Conservation (phyloP, 2,797 vertebrate species). For the Galago senegalensis region DNA sequence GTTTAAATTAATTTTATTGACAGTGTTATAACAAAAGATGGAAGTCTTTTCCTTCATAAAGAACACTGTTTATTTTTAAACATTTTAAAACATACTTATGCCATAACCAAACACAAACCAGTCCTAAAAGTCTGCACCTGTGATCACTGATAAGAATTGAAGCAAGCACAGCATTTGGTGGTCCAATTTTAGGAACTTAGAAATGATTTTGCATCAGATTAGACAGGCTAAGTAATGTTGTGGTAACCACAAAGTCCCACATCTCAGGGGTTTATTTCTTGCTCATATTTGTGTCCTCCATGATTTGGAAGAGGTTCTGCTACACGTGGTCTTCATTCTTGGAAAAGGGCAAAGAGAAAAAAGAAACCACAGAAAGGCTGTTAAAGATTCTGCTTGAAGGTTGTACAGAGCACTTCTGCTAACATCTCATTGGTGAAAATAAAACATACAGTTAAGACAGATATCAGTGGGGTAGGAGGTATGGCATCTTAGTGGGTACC, state of each 20-base stretch:
- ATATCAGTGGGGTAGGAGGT: background rate
- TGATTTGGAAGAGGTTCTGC: background rate
- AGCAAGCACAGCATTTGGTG: background rate
- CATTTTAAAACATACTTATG: background rate
- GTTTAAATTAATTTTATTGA: constrained; percentile 46
- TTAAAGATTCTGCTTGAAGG: background rate
- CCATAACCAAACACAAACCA: background rate
- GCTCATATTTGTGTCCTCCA: background rate
- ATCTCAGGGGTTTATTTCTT: background rate
- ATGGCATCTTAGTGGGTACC: background rate
- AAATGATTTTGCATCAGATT: background rate
- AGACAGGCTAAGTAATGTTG: background rate
- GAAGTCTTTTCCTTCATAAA: constrained; percentile 1
- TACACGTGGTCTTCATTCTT: background rate
- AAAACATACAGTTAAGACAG: background rate
- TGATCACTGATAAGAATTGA: background rate
- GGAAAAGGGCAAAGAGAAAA: constrained; percentile 17
- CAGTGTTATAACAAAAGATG: constrained; percentile 9
- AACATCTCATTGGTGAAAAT: background rate
- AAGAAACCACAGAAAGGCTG: background rate
- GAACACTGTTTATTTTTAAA: constrained; percentile 45
- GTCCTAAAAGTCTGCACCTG: background rate
- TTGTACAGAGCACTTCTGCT: background rate
- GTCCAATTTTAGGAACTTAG: background rate
- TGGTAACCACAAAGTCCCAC: background rate